Evolutionary conservation across 2,888 invertebrate genomes (phyloP).

Genomic region (Sycophila texana): DNA sequence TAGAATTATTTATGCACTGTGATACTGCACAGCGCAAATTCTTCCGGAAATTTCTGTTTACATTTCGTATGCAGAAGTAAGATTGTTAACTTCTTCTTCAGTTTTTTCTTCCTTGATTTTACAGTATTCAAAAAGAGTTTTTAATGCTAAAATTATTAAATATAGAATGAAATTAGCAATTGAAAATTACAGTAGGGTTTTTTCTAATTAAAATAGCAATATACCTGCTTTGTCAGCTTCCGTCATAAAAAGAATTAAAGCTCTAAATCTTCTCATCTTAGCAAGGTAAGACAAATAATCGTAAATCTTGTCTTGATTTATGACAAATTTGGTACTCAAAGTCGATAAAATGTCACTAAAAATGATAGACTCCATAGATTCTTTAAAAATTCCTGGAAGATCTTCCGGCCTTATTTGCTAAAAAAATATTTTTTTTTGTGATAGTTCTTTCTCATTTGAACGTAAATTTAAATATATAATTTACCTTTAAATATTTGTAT

Average conservation of each 20-base stretch:
- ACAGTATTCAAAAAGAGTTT: conserved; percentile 71
- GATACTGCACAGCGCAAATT: conserved; percentile 20
- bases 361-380: conserved; percentile 81
- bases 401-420: conserved; percentile 80
- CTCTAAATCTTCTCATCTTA: conserved; percentile 81
- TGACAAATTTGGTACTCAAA: conserved; percentile 76
- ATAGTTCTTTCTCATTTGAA: conserved; percentile 12
- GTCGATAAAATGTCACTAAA: conserved; percentile 80
- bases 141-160: conserved; percentile 68
- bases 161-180: conserved; percentile 37
- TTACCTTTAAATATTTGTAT: conserved; percentile 80
- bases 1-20: background rate
- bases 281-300: conserved; percentile 78
- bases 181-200: no score
- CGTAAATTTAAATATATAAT: background rate
- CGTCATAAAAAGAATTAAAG: conserved; percentile 81
- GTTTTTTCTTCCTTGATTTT: conserved; percentile 65
- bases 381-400: conserved; percentile 81
- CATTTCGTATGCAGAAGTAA: conserved; percentile 73
- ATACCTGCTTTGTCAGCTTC: conserved; percentile 79
- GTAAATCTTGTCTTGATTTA: conserved; percentile 74
- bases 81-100: conserved; percentile 68
- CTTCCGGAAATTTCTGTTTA: conserved; percentile 58
- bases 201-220: conserved; percentile 55
- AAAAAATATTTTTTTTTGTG: conserved; percentile 56